Conservation (phyloP, 1,140 invertebrate species). For the Drosophila kanapiae region DNA sequence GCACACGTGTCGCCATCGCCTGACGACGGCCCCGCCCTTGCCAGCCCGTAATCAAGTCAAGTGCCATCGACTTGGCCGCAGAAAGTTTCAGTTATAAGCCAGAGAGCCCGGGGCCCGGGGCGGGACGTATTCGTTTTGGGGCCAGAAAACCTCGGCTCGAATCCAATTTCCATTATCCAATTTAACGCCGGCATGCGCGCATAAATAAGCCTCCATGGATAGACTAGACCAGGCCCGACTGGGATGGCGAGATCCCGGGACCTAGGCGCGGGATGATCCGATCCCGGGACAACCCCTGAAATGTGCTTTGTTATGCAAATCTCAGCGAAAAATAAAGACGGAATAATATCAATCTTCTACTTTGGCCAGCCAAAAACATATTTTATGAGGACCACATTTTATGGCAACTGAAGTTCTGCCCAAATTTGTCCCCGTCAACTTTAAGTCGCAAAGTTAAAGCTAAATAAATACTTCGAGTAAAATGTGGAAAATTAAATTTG, state of each 20-base stretch:
- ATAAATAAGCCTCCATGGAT: slow-evolving; percentile 56
- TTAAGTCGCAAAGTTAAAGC: neutral
- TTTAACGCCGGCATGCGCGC: slow-evolving; percentile 73
- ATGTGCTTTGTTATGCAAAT: slow-evolving; percentile 72
- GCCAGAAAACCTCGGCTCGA: slow-evolving; percentile 43
- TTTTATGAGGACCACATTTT: neutral
- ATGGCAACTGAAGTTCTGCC: neutral
- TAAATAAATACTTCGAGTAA: neutral
- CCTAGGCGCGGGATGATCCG: slow-evolving; percentile 29
- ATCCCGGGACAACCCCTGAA: no score
- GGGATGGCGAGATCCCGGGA: slow-evolving; percentile 15
- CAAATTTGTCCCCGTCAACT: neutral
- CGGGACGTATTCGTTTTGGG: no score
- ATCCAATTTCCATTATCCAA: slow-evolving; percentile 83
- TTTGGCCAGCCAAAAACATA: slow-evolving; percentile 33
- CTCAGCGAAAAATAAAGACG: slow-evolving; percentile 39
- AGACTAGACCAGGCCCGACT: no score
- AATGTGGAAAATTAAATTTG: neutral
- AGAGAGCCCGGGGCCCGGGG: slow-evolving; percentile 4
- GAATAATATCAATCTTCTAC: slow-evolving; percentile 60
- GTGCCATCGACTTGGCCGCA: slow-evolving; percentile 45
- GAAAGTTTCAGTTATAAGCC: slow-evolving; percentile 55
- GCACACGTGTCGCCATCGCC: slow-evolving; percentile 57
- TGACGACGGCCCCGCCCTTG: slow-evolving; percentile 36
- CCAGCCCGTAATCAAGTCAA: slow-evolving; percentile 69